Conservation (phyloP, 2,888 invertebrate species). For the Tribolium freemani region DNA sequence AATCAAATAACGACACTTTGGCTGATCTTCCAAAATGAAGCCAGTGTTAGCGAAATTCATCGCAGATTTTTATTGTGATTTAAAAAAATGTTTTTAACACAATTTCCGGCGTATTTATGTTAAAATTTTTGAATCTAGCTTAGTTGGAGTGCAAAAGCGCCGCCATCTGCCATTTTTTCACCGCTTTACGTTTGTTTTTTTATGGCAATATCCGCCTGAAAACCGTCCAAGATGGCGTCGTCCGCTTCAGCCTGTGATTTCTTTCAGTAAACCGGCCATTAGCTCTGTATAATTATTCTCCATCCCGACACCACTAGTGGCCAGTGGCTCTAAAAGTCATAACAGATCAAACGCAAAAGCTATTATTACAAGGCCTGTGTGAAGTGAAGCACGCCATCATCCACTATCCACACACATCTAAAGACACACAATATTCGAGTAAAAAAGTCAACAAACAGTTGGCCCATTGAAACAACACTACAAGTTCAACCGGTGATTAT, state of each 20-base stretch:
- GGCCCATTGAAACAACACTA: neutral
- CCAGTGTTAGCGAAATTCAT: no score
- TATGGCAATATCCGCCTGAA: neutral
- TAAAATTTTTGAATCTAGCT: no score
- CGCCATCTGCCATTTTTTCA: slow-evolving; percentile 14
- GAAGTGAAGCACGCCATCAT: slow-evolving; percentile 24
- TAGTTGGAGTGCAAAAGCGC: neutral
- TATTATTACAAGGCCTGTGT: slow-evolving; percentile 22
- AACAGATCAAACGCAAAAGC: slow-evolving; percentile 32
- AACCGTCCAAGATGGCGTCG: slow-evolving; percentile 12
- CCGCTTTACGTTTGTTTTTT: neutral
- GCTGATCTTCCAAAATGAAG: no score
- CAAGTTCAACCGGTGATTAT: slow-evolving; percentile 24
- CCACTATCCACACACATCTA: slow-evolving; percentile 1
- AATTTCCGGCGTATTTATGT: no score
- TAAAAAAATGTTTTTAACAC: no score
- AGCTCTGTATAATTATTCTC: slow-evolving; percentile 26
- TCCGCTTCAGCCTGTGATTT: slow-evolving; percentile 16
- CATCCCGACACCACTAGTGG: slow-evolving; percentile 20
- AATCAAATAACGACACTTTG: no score
- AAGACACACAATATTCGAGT: slow-evolving; percentile 14
- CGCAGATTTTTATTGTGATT: no score
- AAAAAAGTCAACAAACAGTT: slow-evolving; percentile 12
- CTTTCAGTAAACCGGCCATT: slow-evolving; percentile 23
- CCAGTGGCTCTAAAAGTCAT: slow-evolving; percentile 28